These are phyloP conservation scores for Platygyra sinensis DNA, from an alignment of 64 coral and sea anemone genomes.

Conservation along the genomic window DNA sequence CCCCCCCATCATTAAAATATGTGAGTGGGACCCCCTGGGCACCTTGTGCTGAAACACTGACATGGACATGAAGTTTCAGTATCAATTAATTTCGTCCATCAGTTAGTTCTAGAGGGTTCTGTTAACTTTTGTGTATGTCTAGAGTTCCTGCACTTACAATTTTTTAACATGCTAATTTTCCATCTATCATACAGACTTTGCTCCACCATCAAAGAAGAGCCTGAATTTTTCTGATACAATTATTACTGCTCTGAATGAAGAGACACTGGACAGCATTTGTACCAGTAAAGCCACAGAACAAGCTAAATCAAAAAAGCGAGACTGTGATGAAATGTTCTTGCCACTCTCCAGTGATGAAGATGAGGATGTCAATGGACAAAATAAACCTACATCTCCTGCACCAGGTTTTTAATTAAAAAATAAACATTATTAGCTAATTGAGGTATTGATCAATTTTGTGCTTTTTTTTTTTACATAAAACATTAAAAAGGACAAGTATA, in stretches of 20 bases:
- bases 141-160: too few relatives aligned
- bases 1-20: too few relatives aligned
- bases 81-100: too few relatives aligned
- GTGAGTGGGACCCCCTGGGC: too few relatives aligned
- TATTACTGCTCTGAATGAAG: not conserved
- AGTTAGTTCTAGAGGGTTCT: too few relatives aligned
- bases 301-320: slow-evolving; percentile 35
- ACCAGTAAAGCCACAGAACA: not conserved
- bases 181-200: not conserved
- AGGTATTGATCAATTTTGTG: too few relatives aligned
- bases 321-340: slow-evolving; percentile 70
- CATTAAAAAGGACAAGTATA: too few relatives aligned
- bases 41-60: too few relatives aligned
- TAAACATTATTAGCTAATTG: not conserved
- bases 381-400: not conserved
- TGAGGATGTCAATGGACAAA: not conserved
- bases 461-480: too few relatives aligned
- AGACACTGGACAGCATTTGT: not conserved
- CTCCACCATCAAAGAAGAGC: slow-evolving; percentile 51
- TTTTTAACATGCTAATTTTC: not conserved
- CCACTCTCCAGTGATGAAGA: slow-evolving; percentile 54
- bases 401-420: not conserved
- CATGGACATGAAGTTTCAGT: too few relatives aligned
- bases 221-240: slow-evolving; percentile 29
- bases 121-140: too few relatives aligned